Percentiles rank a stretch among this genome's conserved stretches.
Evolutionary conservation across 2,113 vertebrate species (phyloP).

Genomic region (Cololabis saira): DNA sequence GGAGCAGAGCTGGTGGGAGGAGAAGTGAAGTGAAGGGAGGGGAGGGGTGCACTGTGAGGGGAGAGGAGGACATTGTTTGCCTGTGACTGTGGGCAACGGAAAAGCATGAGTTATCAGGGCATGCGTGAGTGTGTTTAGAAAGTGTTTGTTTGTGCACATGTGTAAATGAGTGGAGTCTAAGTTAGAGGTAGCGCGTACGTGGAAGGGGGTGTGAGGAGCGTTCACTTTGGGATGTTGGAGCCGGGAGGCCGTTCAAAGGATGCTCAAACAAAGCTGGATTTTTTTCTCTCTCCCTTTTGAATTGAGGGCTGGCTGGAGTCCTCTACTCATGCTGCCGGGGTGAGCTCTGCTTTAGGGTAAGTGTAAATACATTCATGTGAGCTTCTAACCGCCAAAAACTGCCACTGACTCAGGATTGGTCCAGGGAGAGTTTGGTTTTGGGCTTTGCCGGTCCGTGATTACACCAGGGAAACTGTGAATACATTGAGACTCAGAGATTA

Average conservation of each 20-base stretch:
- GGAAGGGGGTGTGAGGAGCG: slow-evolving; percentile 49
- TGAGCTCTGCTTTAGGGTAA: slow-evolving; percentile 74
- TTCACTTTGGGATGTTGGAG: slow-evolving; percentile 68
- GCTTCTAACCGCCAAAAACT: slow-evolving; percentile 75
- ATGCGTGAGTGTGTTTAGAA: slow-evolving; percentile 75
- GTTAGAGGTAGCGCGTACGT: slow-evolving; percentile 40
- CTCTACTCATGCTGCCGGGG: slow-evolving; percentile 72
- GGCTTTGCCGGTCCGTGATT: slow-evolving; percentile 51
- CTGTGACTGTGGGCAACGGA: slow-evolving; percentile 84
- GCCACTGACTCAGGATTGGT: slow-evolving; percentile 52
- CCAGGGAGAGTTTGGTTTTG: slow-evolving; percentile 58
- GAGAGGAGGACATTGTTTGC: slow-evolving; percentile 84
- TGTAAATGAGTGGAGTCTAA: slow-evolving; percentile 67
- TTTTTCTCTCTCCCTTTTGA: slow-evolving; percentile 58
- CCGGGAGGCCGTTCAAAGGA: slow-evolving; percentile 75
- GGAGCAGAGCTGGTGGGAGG: slow-evolving; percentile 78
- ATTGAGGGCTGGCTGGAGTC: slow-evolving; percentile 77
- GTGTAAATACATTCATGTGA: slow-evolving; percentile 60
- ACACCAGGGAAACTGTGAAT: slow-evolving; percentile 32
- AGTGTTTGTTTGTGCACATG: slow-evolving; percentile 71
- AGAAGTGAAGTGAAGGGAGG: slow-evolving; percentile 75
- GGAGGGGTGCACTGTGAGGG: slow-evolving; percentile 63
- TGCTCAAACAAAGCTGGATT: slow-evolving; percentile 79
- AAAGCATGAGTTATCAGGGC: slow-evolving; percentile 82
- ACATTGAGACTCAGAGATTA: slow-evolving; percentile 21